Conservation (phyloP, 2,888 invertebrate genomes). For the Phrixothrix hirtus region DNA sequence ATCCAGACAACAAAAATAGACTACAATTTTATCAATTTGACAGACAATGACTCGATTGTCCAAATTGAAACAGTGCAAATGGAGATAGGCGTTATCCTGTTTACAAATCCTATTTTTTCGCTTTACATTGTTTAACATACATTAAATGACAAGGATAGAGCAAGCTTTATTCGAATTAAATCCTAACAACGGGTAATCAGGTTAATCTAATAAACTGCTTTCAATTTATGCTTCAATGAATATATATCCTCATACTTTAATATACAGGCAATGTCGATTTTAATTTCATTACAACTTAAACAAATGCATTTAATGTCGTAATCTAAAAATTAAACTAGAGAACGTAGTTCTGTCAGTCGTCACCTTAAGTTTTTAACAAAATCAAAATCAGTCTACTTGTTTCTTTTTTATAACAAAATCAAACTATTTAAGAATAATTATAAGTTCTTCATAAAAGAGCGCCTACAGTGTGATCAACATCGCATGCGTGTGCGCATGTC, state of each 20-base stretch:
- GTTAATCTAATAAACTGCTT: slow-evolving; percentile 35
- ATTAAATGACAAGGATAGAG: slow-evolving; percentile 21
- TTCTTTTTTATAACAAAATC: too few species aligned
- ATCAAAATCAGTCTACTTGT: too few species aligned
- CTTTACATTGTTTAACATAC: slow-evolving; percentile 13
- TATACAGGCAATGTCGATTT: slow-evolving; percentile 3
- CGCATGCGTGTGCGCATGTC: slow-evolving; percentile 28
- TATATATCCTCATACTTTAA: slow-evolving; percentile 22
- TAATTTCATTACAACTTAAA: too few species aligned
- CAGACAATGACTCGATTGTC: background rate
- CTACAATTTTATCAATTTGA: background rate
- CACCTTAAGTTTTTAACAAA: too few species aligned
- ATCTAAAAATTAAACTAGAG: too few species aligned
- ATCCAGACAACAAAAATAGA: slow-evolving; percentile 5
- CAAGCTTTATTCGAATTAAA: slow-evolving; percentile 23
- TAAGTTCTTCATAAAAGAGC: too few species aligned
- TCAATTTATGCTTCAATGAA: slow-evolving; percentile 31
- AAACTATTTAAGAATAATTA: too few species aligned
- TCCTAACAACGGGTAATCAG: slow-evolving; percentile 35
- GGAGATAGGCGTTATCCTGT: slow-evolving; percentile 15
- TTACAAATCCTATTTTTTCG: slow-evolving; percentile 19
- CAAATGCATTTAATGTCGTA: too few species aligned
- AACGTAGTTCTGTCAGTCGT: too few species aligned
- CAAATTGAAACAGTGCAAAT: slow-evolving; percentile 1
- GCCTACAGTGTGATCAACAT: slow-evolving; percentile 10